Percentiles rank a stretch among this genome's conserved stretches.
These are phyloP conservation scores for Pandemis cinnamomeana DNA, from an alignment of 2,888 invertebrate genomes.

Conservation along the genomic window DNA sequence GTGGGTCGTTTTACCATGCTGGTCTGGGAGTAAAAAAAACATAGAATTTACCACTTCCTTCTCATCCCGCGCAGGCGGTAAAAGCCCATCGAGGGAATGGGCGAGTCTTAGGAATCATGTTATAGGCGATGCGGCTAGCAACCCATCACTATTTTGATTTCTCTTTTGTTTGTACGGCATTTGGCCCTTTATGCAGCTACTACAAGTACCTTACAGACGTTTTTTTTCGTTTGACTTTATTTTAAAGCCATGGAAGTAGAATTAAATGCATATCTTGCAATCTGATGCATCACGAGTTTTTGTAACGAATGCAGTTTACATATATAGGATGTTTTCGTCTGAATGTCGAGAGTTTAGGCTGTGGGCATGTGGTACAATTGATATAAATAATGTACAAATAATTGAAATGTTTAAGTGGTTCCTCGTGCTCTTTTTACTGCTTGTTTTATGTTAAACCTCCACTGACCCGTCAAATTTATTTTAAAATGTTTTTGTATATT, in stretches of 20 bases:
- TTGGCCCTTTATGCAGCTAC: no score
- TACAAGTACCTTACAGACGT: not conserved
- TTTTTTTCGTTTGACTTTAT: not conserved
- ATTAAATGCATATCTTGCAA: not conserved
- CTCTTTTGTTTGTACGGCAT: no score
- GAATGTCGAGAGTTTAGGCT: constrained; percentile 62
- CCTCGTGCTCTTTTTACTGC: not conserved
- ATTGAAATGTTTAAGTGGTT: not conserved
- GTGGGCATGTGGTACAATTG: constrained; percentile 59
- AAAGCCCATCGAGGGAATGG: no score
- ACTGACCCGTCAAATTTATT: not conserved
- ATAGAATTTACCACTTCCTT: no score
- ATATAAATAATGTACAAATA: constrained; percentile 8
- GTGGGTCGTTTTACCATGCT: no score
- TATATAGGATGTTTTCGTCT: constrained; percentile 59
- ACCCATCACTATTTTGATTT: no score
- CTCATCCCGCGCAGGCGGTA: no score
- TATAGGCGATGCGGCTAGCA: no score
- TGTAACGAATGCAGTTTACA: not conserved
- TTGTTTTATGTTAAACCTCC: not conserved
- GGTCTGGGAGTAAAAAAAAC: no score
- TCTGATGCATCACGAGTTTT: not conserved
- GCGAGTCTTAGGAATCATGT: no score
- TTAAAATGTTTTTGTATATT: not conserved
- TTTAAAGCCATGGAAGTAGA: not conserved